Percentiles rank a stretch among this genome's conserved stretches.
Evolutionary conservation across 2,888 invertebrate genomes (phyloP).

Genomic region (Folsomia candida): DNA sequence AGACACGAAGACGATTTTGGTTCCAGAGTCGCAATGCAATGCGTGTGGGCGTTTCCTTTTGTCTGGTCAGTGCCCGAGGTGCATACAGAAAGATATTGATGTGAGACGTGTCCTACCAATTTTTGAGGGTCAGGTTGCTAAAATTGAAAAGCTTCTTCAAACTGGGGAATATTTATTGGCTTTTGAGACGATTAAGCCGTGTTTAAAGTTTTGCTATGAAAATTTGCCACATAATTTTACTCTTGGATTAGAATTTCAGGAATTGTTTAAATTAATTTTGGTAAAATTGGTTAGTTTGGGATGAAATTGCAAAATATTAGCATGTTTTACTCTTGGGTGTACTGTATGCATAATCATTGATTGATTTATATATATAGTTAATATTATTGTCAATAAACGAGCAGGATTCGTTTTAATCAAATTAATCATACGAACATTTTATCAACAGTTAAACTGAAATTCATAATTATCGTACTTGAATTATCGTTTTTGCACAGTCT

Average conservation of each 20-base stretch:
- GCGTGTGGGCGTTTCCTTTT: constrained; percentile 32
- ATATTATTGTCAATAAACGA: no score
- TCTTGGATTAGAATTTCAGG: constrained; percentile 32
- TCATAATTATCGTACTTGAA: no score
- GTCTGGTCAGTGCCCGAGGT: constrained; percentile 30
- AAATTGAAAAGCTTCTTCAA: constrained; percentile 23
- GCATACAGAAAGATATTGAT: constrained; percentile 5
- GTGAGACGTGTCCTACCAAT: constrained; percentile 12
- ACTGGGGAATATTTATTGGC: constrained; percentile 26
- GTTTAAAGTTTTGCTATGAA: constrained; percentile 23
- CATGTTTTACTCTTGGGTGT: no score
- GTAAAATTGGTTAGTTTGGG: constrained; percentile 32
- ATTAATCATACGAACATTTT: no score
- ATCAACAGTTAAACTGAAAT: no score
- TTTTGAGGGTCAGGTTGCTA: constrained; percentile 19
- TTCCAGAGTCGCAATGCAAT: constrained; percentile 28
- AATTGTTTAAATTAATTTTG: constrained; percentile 38
- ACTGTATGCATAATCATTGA: no score
- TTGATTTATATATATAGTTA: no score
- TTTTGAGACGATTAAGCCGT: constrained; percentile 19
- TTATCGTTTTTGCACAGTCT: no score
- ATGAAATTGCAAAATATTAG: no score
- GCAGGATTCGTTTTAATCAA: no score
- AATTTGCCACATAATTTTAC: constrained; percentile 32
- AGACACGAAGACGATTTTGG: constrained; percentile 7